Evolutionary conservation across 1,140 invertebrate genomes (phyloP).

Genomic region (Mesaphorura yosii): DNA sequence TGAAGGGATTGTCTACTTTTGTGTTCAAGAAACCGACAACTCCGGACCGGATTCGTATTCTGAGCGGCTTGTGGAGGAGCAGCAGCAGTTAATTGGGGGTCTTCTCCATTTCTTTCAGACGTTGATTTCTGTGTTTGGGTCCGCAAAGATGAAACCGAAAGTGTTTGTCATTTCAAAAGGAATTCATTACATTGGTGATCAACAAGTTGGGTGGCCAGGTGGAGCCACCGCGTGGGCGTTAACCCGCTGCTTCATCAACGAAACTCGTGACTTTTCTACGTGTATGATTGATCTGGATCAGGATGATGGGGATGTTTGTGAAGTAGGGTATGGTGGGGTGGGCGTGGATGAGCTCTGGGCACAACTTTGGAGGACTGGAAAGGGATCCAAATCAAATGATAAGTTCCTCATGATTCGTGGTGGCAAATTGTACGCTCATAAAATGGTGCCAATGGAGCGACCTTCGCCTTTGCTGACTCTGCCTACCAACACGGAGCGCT

Average conservation of each 20-base stretch:
- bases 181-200: background rate
- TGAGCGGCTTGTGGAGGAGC: too few species aligned
- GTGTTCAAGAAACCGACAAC: too few species aligned
- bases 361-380: too few species aligned
- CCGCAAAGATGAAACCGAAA: background rate
- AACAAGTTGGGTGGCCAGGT: background rate
- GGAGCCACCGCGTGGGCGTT: background rate
- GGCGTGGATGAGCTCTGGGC: background rate
- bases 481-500: slow-evolving; percentile 2
- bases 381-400: too few species aligned
- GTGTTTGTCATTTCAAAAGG: background rate
- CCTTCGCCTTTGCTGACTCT: background rate
- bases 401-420: background rate
- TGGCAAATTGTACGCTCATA: background rate
- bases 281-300: background rate
- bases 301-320: background rate
- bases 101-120: background rate
- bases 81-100: background rate
- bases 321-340: background rate
- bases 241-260: slow-evolving; percentile 1
- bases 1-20: too few species aligned
- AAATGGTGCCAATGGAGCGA: background rate
- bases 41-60: too few species aligned
- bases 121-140: background rate
- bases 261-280: background rate